Evolutionary conservation across 2,888 invertebrate species (phyloP).

Genomic region (Lydus trimaculatus): DNA sequence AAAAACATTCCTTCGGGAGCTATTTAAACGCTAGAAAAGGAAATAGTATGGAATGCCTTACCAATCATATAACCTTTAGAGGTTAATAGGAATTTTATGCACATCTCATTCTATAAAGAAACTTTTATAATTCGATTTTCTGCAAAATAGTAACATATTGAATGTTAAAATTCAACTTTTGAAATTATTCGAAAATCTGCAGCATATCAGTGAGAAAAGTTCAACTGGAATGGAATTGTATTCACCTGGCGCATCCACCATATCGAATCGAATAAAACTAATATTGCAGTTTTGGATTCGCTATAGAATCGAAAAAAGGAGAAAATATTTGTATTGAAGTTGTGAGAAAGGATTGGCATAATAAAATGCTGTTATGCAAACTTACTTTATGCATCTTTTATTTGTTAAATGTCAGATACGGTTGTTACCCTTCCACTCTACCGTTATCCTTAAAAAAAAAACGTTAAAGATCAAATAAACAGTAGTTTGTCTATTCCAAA

Average conservation of each 20-base stretch:
- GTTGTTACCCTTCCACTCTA: not conserved
- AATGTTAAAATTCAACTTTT: not conserved
- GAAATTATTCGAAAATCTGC: not conserved
- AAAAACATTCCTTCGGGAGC: not conserved
- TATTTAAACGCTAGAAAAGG: not conserved
- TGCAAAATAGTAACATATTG: not conserved
- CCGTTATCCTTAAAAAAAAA: too few relatives aligned
- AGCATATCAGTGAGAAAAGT: not conserved
- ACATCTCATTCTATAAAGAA: not conserved
- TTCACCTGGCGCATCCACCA: slow-evolving; percentile 17
- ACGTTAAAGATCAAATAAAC: too few relatives aligned
- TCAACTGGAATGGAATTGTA: not conserved
- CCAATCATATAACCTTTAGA: not conserved
- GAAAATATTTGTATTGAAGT: not conserved
- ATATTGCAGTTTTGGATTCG: not conserved
- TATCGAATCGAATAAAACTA: not conserved
- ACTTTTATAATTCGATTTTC: not conserved
- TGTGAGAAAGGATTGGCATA: not conserved
- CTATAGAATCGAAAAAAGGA: not conserved
- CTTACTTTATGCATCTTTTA: not conserved
- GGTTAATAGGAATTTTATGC: not conserved
- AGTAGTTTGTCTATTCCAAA: too few relatives aligned
- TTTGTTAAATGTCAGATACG: not conserved
- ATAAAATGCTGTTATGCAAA: not conserved
- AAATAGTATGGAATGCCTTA: not conserved